A percentile compares a stretch with the other conserved stretches of the same genome.
Evolutionary conservation across 2,888 invertebrate genomes (phyloP).

Genomic region (Mamestra brassicae): DNA sequence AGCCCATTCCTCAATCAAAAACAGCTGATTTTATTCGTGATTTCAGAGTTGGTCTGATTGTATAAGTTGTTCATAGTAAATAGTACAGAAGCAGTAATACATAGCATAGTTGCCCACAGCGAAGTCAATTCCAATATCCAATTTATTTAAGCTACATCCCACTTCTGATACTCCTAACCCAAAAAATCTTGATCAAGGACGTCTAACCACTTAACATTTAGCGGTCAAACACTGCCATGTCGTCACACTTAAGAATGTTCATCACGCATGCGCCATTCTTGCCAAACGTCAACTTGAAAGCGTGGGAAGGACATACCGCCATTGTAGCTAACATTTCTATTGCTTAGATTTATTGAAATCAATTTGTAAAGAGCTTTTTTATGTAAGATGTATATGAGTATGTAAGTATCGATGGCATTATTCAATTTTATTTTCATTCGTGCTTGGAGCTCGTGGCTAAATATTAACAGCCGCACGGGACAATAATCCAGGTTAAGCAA

Average conservation of each 20-base stretch:
- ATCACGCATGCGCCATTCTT: conserved; percentile 63
- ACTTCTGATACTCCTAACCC: not conserved
- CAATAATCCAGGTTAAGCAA: too few species aligned
- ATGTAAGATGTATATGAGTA: conserved; percentile 20
- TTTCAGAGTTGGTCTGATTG: too few species aligned
- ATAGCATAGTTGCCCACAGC: too few species aligned
- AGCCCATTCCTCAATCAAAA: too few species aligned
- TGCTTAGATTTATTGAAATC: conserved; percentile 56
- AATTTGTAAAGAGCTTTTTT: conserved; percentile 46
- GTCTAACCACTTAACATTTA: conserved; percentile 37
- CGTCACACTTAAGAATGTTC: conserved; percentile 56
- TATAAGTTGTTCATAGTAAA: too few species aligned
- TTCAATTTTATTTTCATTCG: not conserved
- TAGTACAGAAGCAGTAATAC: too few species aligned
- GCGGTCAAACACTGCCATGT: conserved; percentile 25
- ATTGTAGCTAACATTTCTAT: conserved; percentile 64
- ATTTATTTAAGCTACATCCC: not conserved
- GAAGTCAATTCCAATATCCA: too few species aligned
- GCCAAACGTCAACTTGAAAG: conserved; percentile 70
- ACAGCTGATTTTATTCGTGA: too few species aligned
- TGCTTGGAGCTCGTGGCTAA: too few species aligned
- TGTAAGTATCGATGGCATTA: not conserved
- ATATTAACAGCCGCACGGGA: too few species aligned
- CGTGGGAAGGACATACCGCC: conserved; percentile 69
- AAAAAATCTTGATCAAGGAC: conserved; percentile 21